Conservation (phyloP, 2,888 invertebrate species). For the Cetonia aurata region DNA sequence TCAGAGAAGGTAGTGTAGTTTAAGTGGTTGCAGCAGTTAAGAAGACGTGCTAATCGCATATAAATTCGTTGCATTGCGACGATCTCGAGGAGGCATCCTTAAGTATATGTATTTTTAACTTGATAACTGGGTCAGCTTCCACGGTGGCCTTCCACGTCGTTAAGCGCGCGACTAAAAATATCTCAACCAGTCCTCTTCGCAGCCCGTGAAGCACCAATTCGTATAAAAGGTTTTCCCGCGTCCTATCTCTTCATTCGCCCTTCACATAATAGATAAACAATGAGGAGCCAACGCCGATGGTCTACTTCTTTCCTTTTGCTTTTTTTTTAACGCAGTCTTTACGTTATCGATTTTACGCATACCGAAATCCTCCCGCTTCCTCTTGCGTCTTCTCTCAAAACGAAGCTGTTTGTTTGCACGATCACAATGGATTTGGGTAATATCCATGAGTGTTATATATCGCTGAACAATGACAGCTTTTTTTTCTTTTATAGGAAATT, state of each 20-base stretch:
- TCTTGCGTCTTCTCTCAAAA: background rate
- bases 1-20: no score
- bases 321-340: constrained; percentile 3
- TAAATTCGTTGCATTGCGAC: no score
- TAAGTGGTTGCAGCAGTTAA: no score
- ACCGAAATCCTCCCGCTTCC: background rate
- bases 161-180: no score
- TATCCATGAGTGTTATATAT: constrained; percentile 38
- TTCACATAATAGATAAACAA: constrained; percentile 27
- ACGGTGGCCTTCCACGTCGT: no score
- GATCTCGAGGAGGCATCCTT: no score
- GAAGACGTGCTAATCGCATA: no score
- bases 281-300: constrained; percentile 4
- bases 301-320: background rate
- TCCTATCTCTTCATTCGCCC: constrained; percentile 11
- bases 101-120: no score
- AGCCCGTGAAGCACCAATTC: constrained; percentile 5
- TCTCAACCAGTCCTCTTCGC: no score
- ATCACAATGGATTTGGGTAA: constrained; percentile 39
- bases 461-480: constrained; percentile 23
- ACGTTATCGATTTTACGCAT: constrained; percentile 19
- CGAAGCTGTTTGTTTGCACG: constrained; percentile 27
- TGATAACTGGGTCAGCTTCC: no score
- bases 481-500: background rate
- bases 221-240: constrained; percentile 9